Conservation (phyloP, 1,140 invertebrate species). For the Bombus pascuorum region DNA sequence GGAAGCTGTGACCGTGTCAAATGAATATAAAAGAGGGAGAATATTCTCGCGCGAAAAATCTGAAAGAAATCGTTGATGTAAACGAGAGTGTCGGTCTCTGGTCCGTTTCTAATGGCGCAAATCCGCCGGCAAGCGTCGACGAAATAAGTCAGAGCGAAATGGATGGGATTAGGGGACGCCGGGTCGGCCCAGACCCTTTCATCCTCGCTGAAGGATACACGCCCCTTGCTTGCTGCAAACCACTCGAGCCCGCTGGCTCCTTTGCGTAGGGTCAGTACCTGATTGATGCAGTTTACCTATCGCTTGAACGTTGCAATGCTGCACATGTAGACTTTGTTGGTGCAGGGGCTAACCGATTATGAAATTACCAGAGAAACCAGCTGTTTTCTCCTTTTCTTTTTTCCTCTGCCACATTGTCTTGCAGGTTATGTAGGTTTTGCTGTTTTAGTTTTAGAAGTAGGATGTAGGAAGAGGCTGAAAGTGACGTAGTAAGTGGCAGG, state of each 20-base stretch:
- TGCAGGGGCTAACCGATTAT: conserved; percentile 21
- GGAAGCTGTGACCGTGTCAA: neutral
- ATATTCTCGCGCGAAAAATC: conserved; percentile 35
- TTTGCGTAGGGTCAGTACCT: conserved; percentile 45
- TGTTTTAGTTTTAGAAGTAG: no score
- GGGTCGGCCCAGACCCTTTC: conserved; percentile 49
- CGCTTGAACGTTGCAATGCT: neutral
- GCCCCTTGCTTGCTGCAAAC: conserved; percentile 42
- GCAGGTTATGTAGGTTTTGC: no score
- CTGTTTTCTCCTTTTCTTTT: neutral
- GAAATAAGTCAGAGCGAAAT: conserved; percentile 29
- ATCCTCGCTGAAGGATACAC: conserved; percentile 58
- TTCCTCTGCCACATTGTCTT: neutral
- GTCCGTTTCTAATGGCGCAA: conserved; percentile 20
- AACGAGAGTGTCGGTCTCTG: no score
- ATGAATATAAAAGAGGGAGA: neutral
- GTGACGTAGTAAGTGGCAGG: neutral
- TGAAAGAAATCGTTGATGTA: neutral
- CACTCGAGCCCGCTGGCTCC: conserved; percentile 39
- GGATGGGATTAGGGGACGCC: conserved; percentile 8
- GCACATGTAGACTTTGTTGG: conserved; percentile 16
- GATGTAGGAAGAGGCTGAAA: neutral
- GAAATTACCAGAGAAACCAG: conserved; percentile 2
- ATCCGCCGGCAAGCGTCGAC: conserved; percentile 32
- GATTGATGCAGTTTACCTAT: conserved; percentile 30